Percentiles rank a stretch among this genome's conserved stretches.
Evolutionary conservation across 2,113 vertebrate species (phyloP).

Genomic region (Hypanus sabinus): DNA sequence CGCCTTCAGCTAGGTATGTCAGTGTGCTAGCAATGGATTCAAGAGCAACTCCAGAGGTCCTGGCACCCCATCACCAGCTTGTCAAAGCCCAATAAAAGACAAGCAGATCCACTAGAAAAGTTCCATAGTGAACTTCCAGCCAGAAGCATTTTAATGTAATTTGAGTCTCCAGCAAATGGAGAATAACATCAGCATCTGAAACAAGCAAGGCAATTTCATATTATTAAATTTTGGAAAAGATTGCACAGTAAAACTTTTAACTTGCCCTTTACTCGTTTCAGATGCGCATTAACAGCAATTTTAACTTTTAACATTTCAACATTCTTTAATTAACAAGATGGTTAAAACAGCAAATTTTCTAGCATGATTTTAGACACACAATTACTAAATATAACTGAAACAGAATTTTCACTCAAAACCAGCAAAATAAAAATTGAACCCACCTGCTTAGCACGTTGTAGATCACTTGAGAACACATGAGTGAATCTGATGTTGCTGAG

Average conservation of each 20-base stretch:
- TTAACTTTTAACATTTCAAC: neutral
- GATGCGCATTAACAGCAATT: neutral
- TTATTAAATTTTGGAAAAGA: neutral
- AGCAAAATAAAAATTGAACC: conserved; percentile 40
- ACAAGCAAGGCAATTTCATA: neutral
- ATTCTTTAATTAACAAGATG: neutral
- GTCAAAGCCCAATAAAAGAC: no score
- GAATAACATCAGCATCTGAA: neutral
- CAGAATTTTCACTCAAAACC: neutral
- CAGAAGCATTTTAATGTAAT: neutral
- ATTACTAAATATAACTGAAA: neutral
- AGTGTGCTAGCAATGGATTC: no score
- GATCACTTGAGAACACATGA: conserved; percentile 75
- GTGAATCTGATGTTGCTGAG: conserved; percentile 71
- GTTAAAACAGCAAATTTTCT: neutral
- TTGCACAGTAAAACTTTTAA: neutral
- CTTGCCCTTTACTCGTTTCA: neutral
- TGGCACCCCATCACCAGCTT: no score
- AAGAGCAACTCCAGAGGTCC: no score
- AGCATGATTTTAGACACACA: neutral
- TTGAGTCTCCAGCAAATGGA: neutral
- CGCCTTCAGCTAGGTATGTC: no score
- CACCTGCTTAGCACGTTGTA: conserved; percentile 77
- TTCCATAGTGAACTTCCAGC: neutral
- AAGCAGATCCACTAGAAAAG: no score